phyloP scores from a whole-genome alignment of 2,113 vertebrate genomes.

The Chiloscyllium plagiosum region DNA sequence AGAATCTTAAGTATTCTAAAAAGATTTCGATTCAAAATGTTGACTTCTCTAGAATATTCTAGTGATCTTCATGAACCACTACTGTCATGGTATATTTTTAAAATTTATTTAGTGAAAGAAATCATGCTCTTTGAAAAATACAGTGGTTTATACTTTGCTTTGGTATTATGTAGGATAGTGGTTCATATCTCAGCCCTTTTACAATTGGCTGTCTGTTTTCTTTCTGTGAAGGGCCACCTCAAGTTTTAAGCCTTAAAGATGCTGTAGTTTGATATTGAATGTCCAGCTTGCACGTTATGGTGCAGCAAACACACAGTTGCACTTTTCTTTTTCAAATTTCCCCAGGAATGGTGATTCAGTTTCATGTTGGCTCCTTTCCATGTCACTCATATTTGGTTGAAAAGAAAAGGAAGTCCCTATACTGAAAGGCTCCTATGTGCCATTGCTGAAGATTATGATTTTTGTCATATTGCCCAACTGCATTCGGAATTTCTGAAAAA shows the following conservation, averaged over 20 bases:
- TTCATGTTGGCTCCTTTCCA: neutral
- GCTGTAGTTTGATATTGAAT: neutral
- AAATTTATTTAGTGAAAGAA: too few relatives aligned
- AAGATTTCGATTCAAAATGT: too few relatives aligned
- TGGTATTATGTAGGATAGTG: too few relatives aligned
- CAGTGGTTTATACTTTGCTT: too few relatives aligned
- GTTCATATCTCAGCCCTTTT: neutral
- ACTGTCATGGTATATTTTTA: too few relatives aligned
- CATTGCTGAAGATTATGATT: neutral
- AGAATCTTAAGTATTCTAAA: too few relatives aligned
- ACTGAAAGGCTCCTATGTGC: neutral
- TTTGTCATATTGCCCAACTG: neutral
- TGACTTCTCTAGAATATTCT: too few relatives aligned
- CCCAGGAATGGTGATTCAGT: neutral
- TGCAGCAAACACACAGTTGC: neutral
- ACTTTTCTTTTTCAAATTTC: neutral
- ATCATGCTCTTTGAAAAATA: too few relatives aligned
- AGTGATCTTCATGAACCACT: too few relatives aligned
- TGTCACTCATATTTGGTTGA: neutral
- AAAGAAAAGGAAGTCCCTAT: neutral
- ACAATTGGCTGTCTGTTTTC: neutral
- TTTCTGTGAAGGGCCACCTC: neutral
- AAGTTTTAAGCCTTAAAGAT: neutral
- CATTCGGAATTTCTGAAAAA: neutral
- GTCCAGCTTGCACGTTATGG: neutral